A percentile compares a stretch with the other conserved stretches of the same genome.
These are phyloP conservation scores for Acipenser transmontanus DNA, from an alignment of 2,797 vertebrate species.

Conservation along the genomic window DNA sequence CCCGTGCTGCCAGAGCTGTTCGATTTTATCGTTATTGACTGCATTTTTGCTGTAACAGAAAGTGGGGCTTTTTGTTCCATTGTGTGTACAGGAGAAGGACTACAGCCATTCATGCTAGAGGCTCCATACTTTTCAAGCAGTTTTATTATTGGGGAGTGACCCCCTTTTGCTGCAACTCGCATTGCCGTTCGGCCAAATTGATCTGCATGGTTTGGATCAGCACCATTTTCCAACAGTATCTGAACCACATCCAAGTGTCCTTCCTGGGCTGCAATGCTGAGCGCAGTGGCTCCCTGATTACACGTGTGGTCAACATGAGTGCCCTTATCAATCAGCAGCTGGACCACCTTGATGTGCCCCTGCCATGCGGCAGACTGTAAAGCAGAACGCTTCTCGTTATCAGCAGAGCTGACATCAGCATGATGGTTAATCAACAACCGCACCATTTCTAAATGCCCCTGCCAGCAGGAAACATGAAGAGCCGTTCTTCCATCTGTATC, in stretches of 20 bases:
- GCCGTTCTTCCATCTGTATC: constrained; percentile 92
- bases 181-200: constrained; percentile 95
- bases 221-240: constrained; percentile 83
- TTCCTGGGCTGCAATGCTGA: constrained; percentile 95
- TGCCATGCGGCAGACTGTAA: constrained; percentile 96
- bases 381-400: constrained; percentile 92
- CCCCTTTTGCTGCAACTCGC: constrained; percentile 95
- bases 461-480: constrained; percentile 97
- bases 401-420: constrained; percentile 84
- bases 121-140: constrained; percentile 92
- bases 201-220: constrained; percentile 93
- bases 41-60: constrained; percentile 76
- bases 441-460: constrained; percentile 93
- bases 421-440: constrained; percentile 80
- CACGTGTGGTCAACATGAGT: constrained; percentile 89
- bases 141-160: constrained; percentile 86
- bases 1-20: constrained; percentile 93
- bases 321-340: constrained; percentile 82
- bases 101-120: constrained; percentile 79
- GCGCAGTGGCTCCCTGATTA: constrained; percentile 93
- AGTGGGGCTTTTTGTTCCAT: constrained; percentile 84
- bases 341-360: constrained; percentile 86
- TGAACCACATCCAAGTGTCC: constrained; percentile 92
- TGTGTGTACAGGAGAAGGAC: constrained; percentile 87
- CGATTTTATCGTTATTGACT: constrained; percentile 87